Base-by-base conservation (phyloP, 1,140 invertebrate species). In the Aricia agestis region DNA sequence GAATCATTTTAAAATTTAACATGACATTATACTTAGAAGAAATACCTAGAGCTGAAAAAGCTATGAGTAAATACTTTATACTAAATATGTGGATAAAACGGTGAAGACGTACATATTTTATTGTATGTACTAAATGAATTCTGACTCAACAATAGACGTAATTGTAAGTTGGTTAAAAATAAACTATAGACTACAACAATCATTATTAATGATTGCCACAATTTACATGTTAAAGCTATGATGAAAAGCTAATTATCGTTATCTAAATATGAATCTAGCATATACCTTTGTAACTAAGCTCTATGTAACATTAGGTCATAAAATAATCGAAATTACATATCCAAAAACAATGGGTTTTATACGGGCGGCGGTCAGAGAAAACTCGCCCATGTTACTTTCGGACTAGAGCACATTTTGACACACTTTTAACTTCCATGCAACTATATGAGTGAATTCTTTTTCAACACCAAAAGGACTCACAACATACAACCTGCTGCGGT, bases 401-500 rank as follows among this genome's bases (percentile, higher is more conserved):
- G 10, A 17, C 72, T 84, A 86, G 78, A 77, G 82, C 77, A 17
- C 67, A 76, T 69, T 83, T 85, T 84, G 69, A 68, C 68, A 71
- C 57, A 75, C 74, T 75, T 74, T 68, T 36, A 67, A 72, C 67
- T 70, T 71, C 75, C 82, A 85, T 89, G 85, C 87, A 88, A 83
- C 82, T 84, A 83, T 81, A 82, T 81, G 74, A 86, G 78, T 85
- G 84, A 85, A 83, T 85, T 85, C 87, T 89, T 90, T 90, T 90
- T 88, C 84, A 82, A 87, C 86, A 87, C 82, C 83, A 74, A 85
- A 91, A 89, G 82, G 88, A 80, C 84, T 76, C 86, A 88, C 85
- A 83, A 83, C 79, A 67, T 83, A 76, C 36, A 2, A 0, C 1
- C 0, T 0, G 1, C 6, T 2, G 7, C 69, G 61, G 31, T 36